These are phyloP conservation scores for Isaurus tuberculatus DNA, from an alignment of 92 coral and sea anemone genomes.

Conservation along the genomic window DNA sequence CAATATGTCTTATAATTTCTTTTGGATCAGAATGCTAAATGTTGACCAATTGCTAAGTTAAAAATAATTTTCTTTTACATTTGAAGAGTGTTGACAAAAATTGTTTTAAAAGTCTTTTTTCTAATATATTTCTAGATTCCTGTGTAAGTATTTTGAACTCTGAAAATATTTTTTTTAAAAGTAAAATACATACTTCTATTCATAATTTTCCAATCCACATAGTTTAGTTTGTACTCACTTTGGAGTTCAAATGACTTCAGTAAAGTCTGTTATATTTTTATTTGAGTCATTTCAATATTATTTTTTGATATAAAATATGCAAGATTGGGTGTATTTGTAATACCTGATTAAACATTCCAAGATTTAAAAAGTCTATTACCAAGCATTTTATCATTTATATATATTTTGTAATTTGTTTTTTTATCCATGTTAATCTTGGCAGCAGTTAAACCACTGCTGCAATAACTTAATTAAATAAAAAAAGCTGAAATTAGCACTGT, in stretches of 20 bases:
- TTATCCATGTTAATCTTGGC: too few species aligned
- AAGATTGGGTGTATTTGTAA: background rate
- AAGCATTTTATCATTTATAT: slow-evolving; percentile 3
- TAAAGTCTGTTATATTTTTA: slow-evolving; percentile 2
- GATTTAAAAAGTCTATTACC: slow-evolving; percentile 8
- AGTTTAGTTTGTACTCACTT: background rate
- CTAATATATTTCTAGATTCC: too few species aligned
- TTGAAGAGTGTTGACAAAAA: slow-evolving; percentile 6
- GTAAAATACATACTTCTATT: too few species aligned
- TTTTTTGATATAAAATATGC: background rate
- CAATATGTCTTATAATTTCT: slow-evolving; percentile 5
- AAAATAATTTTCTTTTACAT: background rate
- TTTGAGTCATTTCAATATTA: background rate
- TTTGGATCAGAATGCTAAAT: background rate
- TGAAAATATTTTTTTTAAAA: too few species aligned
- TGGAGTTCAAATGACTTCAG: background rate
- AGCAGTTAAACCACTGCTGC: background rate
- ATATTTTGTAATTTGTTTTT: too few species aligned
- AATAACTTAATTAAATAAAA: slow-evolving; percentile 1
- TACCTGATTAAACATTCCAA: background rate
- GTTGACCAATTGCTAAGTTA: background rate
- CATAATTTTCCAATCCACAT: too few species aligned
- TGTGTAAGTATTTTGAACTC: too few species aligned
- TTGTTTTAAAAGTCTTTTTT: background rate
- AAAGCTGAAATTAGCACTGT: background rate